phyloP scores from a whole-genome alignment of 2,113 vertebrate species.

The Edolisoma coerulescens region DNA sequence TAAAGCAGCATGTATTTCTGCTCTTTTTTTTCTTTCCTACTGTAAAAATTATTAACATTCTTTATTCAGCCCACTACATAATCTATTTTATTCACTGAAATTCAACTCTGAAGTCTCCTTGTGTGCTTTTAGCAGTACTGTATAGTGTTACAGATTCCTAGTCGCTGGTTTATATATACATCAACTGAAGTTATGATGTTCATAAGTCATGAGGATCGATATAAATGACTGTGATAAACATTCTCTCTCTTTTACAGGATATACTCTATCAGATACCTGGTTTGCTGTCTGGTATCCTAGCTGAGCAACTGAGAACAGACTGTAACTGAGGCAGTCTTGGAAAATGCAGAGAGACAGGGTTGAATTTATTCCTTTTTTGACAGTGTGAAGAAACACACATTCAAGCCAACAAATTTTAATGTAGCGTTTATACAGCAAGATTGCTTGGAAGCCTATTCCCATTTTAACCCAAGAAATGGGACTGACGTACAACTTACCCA shows the following conservation, averaged over 20 bases:
- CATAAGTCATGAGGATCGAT: neutral
- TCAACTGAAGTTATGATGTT: neutral
- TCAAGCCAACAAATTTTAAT: neutral
- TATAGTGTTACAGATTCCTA: neutral
- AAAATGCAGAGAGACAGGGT: neutral
- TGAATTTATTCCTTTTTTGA: neutral
- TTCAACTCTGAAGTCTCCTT: neutral
- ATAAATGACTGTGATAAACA: neutral
- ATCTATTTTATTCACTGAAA: neutral
- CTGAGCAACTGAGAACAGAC: neutral
- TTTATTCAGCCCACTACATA: neutral
- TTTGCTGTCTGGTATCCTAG: neutral
- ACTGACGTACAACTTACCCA: neutral
- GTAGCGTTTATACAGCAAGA: neutral
- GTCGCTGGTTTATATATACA: neutral
- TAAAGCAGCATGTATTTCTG: neutral
- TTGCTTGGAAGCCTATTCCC: neutral
- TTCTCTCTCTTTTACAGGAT: neutral
- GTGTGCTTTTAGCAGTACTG: neutral
- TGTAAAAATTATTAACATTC: neutral
- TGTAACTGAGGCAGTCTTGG: neutral
- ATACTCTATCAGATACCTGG: neutral
- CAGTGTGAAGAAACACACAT: neutral
- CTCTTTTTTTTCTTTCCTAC: neutral
- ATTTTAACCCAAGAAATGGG: neutral